Conservation (phyloP, 1,140 invertebrate species). For the Adelges cooleyi region DNA sequence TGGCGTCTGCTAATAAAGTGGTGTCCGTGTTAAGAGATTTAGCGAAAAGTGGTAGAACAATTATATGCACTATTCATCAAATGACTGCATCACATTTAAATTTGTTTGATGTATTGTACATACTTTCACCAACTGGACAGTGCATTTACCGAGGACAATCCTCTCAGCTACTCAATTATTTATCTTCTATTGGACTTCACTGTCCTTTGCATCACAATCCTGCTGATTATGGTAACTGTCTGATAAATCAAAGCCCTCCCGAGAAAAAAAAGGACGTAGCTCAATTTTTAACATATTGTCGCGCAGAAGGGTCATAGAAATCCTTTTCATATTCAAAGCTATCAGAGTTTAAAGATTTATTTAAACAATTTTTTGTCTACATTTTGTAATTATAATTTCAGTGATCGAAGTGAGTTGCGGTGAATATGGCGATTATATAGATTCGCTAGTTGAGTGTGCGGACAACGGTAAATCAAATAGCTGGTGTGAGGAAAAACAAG, state of each 20-base stretch:
- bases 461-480: slow-evolving; percentile 7
- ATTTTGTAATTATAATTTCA: no score
- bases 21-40: slow-evolving; percentile 64
- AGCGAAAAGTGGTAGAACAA: slow-evolving; percentile 73
- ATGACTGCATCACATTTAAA: slow-evolving; percentile 88
- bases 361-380: neutral
- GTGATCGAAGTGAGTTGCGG: slow-evolving; percentile 47
- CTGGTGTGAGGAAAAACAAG: neutral
- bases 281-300: no score
- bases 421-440: slow-evolving; percentile 48
- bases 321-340: no score
- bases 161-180: slow-evolving; percentile 63
- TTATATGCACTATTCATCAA: slow-evolving; percentile 94
- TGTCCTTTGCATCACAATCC: slow-evolving; percentile 94
- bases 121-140: slow-evolving; percentile 64
- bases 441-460: slow-evolving; percentile 39
- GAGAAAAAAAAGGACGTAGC: no score
- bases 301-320: no score
- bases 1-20: neutral
- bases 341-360: neutral
- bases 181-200: slow-evolving; percentile 58
- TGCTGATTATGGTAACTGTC: slow-evolving; percentile 75
- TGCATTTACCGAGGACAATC: slow-evolving; percentile 79
- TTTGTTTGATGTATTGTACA: slow-evolving; percentile 89
- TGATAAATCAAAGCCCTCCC: no score